Evolutionary conservation across 2,888 invertebrate genomes (phyloP).

Genomic region (Drosophila niveifrons): DNA sequence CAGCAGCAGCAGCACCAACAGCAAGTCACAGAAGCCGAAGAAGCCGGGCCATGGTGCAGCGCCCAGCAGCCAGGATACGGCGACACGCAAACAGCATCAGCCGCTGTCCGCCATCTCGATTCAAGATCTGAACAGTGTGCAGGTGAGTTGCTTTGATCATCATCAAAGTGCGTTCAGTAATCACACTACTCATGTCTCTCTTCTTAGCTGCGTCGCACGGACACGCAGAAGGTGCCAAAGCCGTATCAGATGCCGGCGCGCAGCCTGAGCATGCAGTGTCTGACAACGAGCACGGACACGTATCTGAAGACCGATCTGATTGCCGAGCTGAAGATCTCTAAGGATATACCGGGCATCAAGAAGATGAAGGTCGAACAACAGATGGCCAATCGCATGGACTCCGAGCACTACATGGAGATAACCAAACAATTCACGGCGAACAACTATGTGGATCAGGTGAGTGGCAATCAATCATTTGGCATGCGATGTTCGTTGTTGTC

Average conservation of each 20-base stretch:
- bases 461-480: constrained; percentile 66
- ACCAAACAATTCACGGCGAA: constrained; percentile 93
- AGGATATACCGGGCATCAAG: constrained; percentile 96
- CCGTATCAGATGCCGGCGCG: constrained; percentile 93
- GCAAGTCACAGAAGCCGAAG: constrained; percentile 68
- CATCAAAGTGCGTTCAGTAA: too few species aligned
- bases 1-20: constrained; percentile 73
- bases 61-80: constrained; percentile 83
- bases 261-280: constrained; percentile 91
- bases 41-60: constrained; percentile 62
- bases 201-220: constrained; percentile 90
- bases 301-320: constrained; percentile 94
- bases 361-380: constrained; percentile 96
- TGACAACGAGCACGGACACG: constrained; percentile 89
- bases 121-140: constrained; percentile 94
- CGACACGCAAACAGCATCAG: constrained; percentile 88
- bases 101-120: constrained; percentile 95
- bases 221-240: constrained; percentile 90
- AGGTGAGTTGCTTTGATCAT: constrained; percentile 68
- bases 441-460: constrained; percentile 96
- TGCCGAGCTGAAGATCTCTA: constrained; percentile 96
- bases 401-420: constrained; percentile 93
- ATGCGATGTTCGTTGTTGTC: constrained; percentile 29
- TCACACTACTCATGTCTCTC: background rate
- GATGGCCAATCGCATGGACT: constrained; percentile 92